Evolutionary conservation across 2,888 invertebrate species (phyloP).

Genomic region (Onchidella celtica): DNA sequence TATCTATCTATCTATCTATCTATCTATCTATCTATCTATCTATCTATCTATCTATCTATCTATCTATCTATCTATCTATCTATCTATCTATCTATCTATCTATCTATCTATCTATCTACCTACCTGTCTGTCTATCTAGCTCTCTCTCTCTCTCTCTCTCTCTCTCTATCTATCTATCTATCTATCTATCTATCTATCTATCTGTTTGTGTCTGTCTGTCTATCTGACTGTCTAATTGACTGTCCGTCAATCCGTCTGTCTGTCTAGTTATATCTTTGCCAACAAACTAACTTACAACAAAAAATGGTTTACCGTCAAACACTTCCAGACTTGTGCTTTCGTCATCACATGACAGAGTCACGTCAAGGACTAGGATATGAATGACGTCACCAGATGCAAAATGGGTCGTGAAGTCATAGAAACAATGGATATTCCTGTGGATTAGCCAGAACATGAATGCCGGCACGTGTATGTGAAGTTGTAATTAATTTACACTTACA

Average conservation of each 20-base stretch:
- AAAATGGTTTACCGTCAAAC: constrained; percentile 47
- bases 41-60: background rate
- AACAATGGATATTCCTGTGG: constrained; percentile 28
- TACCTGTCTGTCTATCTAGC: too few relatives aligned
- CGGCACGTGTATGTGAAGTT: too few relatives aligned
- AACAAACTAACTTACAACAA: background rate
- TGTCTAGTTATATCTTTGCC: too few relatives aligned
- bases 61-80: background rate
- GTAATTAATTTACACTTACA: background rate
- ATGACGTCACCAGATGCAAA: constrained; percentile 36
- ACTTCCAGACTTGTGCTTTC: constrained; percentile 37
- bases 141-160: too few relatives aligned
- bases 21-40: background rate
- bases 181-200: too few relatives aligned
- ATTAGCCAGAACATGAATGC: background rate
- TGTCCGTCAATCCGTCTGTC: too few relatives aligned
- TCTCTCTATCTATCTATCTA: too few relatives aligned
- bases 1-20: background rate
- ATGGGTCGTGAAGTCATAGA: constrained; percentile 33
- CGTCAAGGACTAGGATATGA: constrained; percentile 41
- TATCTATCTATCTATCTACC: too few relatives aligned
- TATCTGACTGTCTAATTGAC: too few relatives aligned
- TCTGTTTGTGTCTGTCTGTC: too few relatives aligned
- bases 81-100: background rate
- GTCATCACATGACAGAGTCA: constrained; percentile 45